These are phyloP conservation scores for Heliocidaris erythrogramma DNA, from an alignment of 35 echinoderm and acorn worm species.

Conservation along the genomic window DNA sequence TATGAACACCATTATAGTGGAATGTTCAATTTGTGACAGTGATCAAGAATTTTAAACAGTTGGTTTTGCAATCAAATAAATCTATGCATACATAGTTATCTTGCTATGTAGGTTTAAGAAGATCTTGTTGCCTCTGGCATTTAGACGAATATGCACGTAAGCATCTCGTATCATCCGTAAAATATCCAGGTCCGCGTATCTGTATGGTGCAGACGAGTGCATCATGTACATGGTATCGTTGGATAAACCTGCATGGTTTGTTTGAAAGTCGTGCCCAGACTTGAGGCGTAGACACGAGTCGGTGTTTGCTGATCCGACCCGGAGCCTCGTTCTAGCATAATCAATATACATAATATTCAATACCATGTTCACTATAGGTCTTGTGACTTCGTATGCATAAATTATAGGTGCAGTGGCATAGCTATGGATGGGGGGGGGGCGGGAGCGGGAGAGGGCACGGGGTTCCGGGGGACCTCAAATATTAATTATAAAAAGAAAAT, in stretches of 20 bases:
- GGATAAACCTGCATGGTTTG: neutral
- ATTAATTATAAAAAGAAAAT: too few relatives aligned
- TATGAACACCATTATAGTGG: too few relatives aligned
- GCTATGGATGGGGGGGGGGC: too few relatives aligned
- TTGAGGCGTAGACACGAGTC: neutral
- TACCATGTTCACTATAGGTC: too few relatives aligned
- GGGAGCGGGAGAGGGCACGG: too few relatives aligned
- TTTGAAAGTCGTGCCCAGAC: neutral
- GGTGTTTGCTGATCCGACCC: neutral
- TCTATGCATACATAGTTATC: neutral
- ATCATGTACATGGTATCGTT: neutral
- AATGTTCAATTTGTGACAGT: neutral
- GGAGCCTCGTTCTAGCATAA: neutral
- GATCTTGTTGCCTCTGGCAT: neutral
- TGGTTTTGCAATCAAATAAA: neutral
- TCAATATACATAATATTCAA: neutral
- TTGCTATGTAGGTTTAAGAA: neutral
- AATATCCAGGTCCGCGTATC: neutral
- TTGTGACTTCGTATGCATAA: too few relatives aligned
- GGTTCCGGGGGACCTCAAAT: too few relatives aligned
- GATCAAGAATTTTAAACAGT: neutral
- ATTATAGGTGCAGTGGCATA: too few relatives aligned
- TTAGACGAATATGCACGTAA: neutral
- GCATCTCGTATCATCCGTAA: neutral
- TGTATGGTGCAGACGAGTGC: neutral